Evolutionary conservation across 2,113 vertebrate genomes (phyloP), one percentile per base, ranked within the genome.

Genomic region (Nettapus auritus): DNA sequence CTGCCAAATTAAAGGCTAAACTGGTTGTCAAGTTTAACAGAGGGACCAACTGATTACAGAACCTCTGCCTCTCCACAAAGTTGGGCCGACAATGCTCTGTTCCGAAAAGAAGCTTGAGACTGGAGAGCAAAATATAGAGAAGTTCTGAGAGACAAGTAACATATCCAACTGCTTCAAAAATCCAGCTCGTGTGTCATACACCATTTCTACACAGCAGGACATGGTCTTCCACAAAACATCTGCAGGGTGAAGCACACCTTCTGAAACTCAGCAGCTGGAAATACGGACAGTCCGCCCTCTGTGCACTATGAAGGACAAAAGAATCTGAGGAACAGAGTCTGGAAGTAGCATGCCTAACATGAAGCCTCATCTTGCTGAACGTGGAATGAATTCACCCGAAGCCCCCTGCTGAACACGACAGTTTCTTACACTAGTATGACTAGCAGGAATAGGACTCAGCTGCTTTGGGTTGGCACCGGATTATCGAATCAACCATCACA

Each of bases 371-470:
- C 71, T 26, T 56, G 23, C 38, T 33, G 44, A 33, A 23, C 1
- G 40, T 5, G 52, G 28, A 53, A 22, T 11, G 2, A 81, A 78
- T 20, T 64, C 64, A 79, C 50, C 50, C n/a, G 66, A 19, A 85
- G 25, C 69, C 13, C n/a, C 53, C 67, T 36, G 13, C 16, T 20
- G 5, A 74, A 66, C 40, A n/a, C 1, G 1, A 10, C 0, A 29
- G 9, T 11, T 64, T 33, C 70, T 36, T 40, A 20, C 85, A 50
- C 40, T 15, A 40, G 2, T 23, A 38, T 3, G 29, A 55, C 63
- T 63, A 53, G 44, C 0, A 74, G 18, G 7, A 74, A 4, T 15
- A 34, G 74, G 2, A 75, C 33, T 42, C 33, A 71, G 53, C 42
- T 77, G 25, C 31, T 57, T 26, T 2, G 1, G n/a, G 19, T 8